Evolutionary conservation across 2,797 vertebrate species (phyloP).

Genomic region (Sebastolobus altivelis): DNA sequence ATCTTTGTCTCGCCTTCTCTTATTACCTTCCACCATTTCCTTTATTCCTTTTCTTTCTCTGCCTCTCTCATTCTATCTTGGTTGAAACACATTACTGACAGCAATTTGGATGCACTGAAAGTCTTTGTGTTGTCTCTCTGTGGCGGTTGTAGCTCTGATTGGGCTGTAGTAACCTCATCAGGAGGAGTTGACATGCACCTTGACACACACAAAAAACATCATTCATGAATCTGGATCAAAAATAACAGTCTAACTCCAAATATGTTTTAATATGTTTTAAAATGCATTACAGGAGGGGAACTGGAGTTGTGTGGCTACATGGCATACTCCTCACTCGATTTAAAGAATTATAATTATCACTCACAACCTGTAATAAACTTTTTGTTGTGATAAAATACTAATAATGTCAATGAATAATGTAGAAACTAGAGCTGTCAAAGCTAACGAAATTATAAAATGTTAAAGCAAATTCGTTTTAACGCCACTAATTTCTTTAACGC

Average conservation of each 20-base stretch:
- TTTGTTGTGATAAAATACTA: neutral
- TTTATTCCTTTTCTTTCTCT: slow-evolving; percentile 10
- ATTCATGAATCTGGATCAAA: neutral
- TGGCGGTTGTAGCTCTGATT: neutral
- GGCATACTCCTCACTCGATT: neutral
- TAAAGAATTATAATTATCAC: neutral
- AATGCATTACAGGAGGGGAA: neutral
- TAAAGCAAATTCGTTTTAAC: too few species aligned
- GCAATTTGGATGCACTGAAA: slow-evolving; percentile 30
- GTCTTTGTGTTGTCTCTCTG: slow-evolving; percentile 16
- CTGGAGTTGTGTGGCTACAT: too few species aligned
- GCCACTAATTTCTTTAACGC: too few species aligned
- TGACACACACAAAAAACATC: neutral
- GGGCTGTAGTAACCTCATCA: neutral
- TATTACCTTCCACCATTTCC: slow-evolving; percentile 48
- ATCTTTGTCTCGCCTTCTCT: slow-evolving; percentile 36
- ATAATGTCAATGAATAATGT: neutral
- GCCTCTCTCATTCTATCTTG: neutral
- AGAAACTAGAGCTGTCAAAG: neutral
- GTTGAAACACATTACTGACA: slow-evolving; percentile 38
- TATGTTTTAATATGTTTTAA: neutral
- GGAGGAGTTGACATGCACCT: neutral
- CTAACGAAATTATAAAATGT: too few species aligned
- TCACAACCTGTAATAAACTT: neutral
- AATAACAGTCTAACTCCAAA: neutral